Conservation (phyloP, 2,888 invertebrate genomes). For the Ametastegia equiseti region DNA sequence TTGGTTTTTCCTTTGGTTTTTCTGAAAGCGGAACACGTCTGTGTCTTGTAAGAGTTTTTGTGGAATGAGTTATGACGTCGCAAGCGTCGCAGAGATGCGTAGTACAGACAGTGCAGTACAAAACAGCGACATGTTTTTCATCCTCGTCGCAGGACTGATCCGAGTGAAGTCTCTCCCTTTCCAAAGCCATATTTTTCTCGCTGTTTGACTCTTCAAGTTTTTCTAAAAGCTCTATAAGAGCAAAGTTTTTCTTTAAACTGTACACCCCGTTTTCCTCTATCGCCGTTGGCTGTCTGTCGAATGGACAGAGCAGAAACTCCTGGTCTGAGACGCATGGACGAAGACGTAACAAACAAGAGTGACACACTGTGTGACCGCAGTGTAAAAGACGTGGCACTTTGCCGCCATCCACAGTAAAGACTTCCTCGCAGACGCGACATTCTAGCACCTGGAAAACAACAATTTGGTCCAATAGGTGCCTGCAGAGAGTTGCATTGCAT, state of each 20-base stretch:
- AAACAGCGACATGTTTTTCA: conserved; percentile 77
- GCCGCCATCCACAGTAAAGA: conserved; percentile 78
- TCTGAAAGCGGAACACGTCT: conserved; percentile 78
- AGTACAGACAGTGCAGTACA: conserved; percentile 79
- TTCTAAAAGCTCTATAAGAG: conserved; percentile 78
- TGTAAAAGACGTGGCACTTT: conserved; percentile 78
- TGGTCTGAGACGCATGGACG: conserved; percentile 65
- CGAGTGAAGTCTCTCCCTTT: conserved; percentile 68
- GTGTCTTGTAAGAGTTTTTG: conserved; percentile 78
- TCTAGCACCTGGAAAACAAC: conserved; percentile 74
- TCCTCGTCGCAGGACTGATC: conserved; percentile 78
- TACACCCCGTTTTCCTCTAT: conserved; percentile 76
- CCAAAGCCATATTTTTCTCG: conserved; percentile 64
- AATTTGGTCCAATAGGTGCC: no score
- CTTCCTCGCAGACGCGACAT: conserved; percentile 79
- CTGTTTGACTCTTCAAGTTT: conserved; percentile 75
- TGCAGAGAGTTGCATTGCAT: no score
- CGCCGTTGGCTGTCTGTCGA: conserved; percentile 79
- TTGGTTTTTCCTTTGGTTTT: conserved; percentile 78
- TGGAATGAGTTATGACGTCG: conserved; percentile 77
- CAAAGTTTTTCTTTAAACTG: conserved; percentile 80
- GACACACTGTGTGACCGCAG: conserved; percentile 80
- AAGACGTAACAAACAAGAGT: conserved; percentile 77
- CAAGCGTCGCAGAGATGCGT: conserved; percentile 79
- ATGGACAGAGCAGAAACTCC: conserved; percentile 77